A percentile compares a stretch with the other conserved stretches of the same genome.
These are phyloP conservation scores for Syngnathus scovelli DNA, from an alignment of 2,113 vertebrate species.

Conservation along the genomic window DNA sequence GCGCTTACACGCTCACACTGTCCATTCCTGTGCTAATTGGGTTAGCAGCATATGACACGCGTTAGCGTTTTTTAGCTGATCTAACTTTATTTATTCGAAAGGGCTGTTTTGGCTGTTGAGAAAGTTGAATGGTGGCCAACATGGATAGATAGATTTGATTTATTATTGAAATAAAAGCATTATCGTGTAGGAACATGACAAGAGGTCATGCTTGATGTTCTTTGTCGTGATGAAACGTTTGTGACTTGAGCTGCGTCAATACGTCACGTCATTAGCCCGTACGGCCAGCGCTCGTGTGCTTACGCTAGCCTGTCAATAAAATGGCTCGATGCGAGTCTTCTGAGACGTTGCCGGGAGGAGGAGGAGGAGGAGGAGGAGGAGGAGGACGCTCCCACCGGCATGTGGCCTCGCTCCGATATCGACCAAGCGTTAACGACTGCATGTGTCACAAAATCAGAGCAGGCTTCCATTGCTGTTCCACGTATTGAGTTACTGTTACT, in stretches of 20 bases:
- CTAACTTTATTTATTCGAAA: slow-evolving; percentile 13
- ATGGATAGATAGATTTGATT: neutral
- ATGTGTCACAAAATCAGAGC: slow-evolving; percentile 18
- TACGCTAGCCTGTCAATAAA: neutral
- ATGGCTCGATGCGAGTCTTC: slow-evolving; percentile 12
- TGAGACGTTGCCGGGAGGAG: neutral
- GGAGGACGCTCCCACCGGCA: neutral
- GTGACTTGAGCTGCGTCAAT: slow-evolving; percentile 9
- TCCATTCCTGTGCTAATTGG: slow-evolving; percentile 28
- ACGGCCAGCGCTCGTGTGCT: slow-evolving; percentile 9
- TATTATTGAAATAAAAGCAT: neutral
- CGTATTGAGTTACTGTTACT: neutral
- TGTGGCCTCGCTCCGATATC: neutral
- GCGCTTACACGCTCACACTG: slow-evolving; percentile 7
- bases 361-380: neutral
- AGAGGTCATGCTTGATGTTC: slow-evolving; percentile 11
- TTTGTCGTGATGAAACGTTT: slow-evolving; percentile 25
- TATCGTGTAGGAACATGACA: neutral
- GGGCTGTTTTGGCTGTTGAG: neutral
- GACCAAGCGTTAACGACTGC: slow-evolving; percentile 8
- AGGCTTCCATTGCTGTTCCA: neutral
- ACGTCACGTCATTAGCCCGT: slow-evolving; percentile 6
- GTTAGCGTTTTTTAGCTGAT: slow-evolving; percentile 12
- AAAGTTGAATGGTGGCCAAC: neutral
- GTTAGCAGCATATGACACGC: slow-evolving; percentile 35